These are phyloP conservation scores for Laterallus jamaicensis DNA, from an alignment of 2,113 vertebrate genomes.

Conservation along the genomic window DNA sequence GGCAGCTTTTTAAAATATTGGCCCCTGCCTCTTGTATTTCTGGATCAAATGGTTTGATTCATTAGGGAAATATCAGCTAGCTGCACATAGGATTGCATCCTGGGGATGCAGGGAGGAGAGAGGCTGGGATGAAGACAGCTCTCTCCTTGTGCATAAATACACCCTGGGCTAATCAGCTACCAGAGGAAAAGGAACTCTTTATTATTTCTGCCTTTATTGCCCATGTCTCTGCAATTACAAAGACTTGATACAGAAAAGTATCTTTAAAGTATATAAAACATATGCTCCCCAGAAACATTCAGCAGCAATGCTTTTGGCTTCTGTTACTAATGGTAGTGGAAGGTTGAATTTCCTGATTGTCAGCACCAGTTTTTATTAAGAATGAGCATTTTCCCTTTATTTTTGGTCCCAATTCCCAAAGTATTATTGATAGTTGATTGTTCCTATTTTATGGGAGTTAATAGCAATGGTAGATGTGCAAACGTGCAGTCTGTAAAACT, in stretches of 20 bases:
- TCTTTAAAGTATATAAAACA: conserved; percentile 17
- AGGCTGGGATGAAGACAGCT: not conserved
- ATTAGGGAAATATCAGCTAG: conserved; percentile 8
- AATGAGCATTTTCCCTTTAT: not conserved
- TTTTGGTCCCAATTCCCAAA: not conserved
- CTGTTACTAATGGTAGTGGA: not conserved
- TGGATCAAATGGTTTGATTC: conserved; percentile 43
- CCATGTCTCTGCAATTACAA: not conserved
- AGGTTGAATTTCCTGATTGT: conserved; percentile 45
- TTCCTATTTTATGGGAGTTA: conserved; percentile 4
- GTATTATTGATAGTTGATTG: conserved; percentile 18
- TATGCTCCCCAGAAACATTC: conserved; percentile 48
- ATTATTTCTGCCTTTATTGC: conserved; percentile 31
- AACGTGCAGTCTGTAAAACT: not conserved
- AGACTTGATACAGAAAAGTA: not conserved
- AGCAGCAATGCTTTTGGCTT: conserved; percentile 36
- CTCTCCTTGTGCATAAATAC: not conserved
- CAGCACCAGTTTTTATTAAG: conserved; percentile 10
- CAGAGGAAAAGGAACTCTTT: conserved; percentile 9
- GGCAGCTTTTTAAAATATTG: conserved; percentile 57
- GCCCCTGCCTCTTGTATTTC: conserved; percentile 30
- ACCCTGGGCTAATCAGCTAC: conserved; percentile 9
- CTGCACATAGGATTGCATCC: not conserved
- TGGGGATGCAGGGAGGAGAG: not conserved
- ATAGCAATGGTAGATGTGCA: not conserved